phyloP scores from a whole-genome alignment of 2,888 invertebrate genomes.

The Nephrotoma guestfalica region DNA sequence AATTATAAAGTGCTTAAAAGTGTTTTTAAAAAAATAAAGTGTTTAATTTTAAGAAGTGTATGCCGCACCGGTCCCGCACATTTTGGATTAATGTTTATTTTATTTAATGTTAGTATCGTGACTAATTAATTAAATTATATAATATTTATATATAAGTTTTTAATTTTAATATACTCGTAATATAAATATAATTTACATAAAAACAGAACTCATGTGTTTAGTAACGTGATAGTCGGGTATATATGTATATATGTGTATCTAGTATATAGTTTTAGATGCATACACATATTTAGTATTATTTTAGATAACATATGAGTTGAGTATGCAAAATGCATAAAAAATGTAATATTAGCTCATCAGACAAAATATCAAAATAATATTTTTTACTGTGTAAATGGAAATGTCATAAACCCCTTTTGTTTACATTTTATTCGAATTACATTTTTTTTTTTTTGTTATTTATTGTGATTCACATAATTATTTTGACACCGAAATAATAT shows the following conservation, averaged over 20 bases:
- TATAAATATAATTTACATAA: neutral
- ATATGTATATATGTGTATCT: neutral
- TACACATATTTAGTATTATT: neutral
- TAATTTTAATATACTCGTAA: neutral
- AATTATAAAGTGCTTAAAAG: neutral
- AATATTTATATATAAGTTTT: neutral
- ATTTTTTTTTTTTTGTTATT: neutral
- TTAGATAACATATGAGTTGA: neutral
- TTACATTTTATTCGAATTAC: neutral
- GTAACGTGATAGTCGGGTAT: neutral
- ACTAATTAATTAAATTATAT: neutral
- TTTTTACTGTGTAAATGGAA: neutral
- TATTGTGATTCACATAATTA: neutral
- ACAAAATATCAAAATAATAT: neutral
- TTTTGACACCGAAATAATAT: neutral
- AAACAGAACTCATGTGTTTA: neutral
- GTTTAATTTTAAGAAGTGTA: neutral
- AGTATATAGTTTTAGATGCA: neutral
- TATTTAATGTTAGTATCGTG: neutral
- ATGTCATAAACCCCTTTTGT: neutral
- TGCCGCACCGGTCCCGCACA: neutral
- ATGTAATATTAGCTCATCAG: neutral
- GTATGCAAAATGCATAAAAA: neutral
- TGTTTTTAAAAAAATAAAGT: neutral
- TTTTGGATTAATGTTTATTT: neutral